Conservation (phyloP, 2,888 invertebrate genomes). For the Deladenus siricidicola region DNA sequence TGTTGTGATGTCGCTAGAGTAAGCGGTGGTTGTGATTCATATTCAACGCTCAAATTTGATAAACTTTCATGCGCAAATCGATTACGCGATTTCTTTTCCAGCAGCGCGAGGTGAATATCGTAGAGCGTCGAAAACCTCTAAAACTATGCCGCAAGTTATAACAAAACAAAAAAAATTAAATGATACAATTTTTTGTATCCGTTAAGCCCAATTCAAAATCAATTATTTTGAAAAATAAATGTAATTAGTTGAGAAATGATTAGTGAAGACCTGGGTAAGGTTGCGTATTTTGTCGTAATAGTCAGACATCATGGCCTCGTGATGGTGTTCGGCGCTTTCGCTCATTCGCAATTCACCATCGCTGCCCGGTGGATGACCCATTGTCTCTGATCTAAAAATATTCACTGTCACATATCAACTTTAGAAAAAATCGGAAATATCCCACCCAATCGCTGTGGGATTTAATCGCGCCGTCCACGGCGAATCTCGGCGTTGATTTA, state of each 20-base stretch:
- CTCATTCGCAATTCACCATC: neutral
- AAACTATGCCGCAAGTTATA: no score
- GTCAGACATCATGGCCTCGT: neutral
- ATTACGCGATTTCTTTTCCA: no score
- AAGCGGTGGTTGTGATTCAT: no score
- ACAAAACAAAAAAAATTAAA: neutral
- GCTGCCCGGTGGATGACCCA: neutral
- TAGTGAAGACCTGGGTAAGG: neutral
- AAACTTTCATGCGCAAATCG: no score
- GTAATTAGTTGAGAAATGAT: neutral
- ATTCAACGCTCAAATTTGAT: no score
- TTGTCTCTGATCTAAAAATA: neutral
- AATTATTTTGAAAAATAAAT: neutral
- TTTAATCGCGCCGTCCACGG: neutral
- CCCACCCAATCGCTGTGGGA: neutral
- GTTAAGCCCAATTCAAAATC: neutral
- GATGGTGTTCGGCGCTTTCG: neutral
- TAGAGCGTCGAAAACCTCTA: neutral
- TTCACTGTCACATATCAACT: neutral
- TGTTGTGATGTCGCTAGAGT: no score
- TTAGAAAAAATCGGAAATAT: neutral
- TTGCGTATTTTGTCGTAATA: neutral
- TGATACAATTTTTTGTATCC: neutral
- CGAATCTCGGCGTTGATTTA: neutral
- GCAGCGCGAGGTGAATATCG: neutral